Evolutionary conservation across 2,113 vertebrate species (phyloP).

Genomic region (Sula dactylatra): DNA sequence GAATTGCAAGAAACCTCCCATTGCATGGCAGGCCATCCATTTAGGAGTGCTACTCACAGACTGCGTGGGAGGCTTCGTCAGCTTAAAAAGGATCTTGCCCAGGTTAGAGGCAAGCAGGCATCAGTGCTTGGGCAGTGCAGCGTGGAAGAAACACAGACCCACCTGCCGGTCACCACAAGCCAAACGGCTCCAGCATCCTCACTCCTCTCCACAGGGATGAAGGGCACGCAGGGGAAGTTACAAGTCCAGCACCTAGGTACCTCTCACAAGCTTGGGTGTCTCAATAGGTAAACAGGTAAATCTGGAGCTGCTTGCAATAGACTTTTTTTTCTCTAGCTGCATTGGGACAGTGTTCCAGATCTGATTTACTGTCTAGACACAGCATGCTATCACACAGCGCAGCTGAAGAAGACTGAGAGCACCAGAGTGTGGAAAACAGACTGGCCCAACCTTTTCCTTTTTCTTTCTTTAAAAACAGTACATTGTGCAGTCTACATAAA

Average conservation of each 20-base stretch:
- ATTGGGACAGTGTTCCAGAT: background rate
- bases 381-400: background rate
- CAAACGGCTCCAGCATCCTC: background rate
- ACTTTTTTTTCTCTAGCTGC: background rate
- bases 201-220: background rate
- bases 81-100: background rate
- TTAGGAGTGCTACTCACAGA: background rate
- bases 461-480: background rate
- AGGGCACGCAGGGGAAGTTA: background rate
- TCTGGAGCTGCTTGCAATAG: background rate
- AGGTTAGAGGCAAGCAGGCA: background rate
- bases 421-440: constrained; percentile 3
- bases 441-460: background rate
- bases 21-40: background rate
- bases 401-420: background rate
- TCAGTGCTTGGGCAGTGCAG: background rate
- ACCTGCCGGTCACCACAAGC: background rate
- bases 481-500: background rate
- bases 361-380: background rate
- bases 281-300: background rate
- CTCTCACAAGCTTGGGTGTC: background rate
- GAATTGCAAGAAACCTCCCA: background rate
- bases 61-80: background rate
- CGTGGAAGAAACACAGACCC: background rate
- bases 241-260: background rate